phyloP scores from a whole-genome alignment of 2,113 vertebrate species.

The Noctilio leporinus region DNA sequence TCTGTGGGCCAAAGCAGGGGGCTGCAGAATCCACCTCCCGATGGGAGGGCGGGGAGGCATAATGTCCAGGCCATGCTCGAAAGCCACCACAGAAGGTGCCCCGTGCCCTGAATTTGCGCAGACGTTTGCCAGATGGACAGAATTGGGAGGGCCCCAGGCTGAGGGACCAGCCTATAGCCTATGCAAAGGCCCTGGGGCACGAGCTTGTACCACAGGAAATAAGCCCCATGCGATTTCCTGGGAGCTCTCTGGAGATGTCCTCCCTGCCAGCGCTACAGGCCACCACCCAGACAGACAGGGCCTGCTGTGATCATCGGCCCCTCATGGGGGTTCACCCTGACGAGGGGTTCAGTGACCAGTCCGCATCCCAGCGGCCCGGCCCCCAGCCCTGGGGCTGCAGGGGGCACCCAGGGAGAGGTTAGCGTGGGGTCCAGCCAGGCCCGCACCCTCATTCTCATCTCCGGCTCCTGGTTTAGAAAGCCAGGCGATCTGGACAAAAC shows the following conservation, averaged over 20 bases:
- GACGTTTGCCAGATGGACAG: not conserved
- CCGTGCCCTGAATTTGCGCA: not conserved
- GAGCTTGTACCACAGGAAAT: no score
- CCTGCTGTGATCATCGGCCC: not conserved
- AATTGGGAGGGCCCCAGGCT: not conserved
- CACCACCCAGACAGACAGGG: not conserved
- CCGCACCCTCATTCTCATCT: not conserved
- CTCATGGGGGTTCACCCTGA: rapidly evolving
- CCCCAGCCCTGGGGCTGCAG: not conserved
- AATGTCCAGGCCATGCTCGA: not conserved
- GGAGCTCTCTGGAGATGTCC: not conserved
- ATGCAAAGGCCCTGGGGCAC: not conserved
- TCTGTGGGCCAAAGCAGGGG: not conserved
- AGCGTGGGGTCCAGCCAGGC: not conserved
- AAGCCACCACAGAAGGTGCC: not conserved
- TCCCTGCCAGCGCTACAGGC: not conserved
- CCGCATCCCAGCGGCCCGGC: not conserved
- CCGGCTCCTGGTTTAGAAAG: not conserved
- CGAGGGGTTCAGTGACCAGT: not conserved
- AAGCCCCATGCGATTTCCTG: not conserved
- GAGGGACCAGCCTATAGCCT: not conserved
- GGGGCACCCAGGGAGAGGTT: not conserved
- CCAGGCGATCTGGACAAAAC: not conserved
- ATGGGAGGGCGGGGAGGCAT: not conserved
- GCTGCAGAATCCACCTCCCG: not conserved